phyloP scores from a whole-genome alignment of 2,888 invertebrate genomes.

The Macrosiphum euphorbiae region DNA sequence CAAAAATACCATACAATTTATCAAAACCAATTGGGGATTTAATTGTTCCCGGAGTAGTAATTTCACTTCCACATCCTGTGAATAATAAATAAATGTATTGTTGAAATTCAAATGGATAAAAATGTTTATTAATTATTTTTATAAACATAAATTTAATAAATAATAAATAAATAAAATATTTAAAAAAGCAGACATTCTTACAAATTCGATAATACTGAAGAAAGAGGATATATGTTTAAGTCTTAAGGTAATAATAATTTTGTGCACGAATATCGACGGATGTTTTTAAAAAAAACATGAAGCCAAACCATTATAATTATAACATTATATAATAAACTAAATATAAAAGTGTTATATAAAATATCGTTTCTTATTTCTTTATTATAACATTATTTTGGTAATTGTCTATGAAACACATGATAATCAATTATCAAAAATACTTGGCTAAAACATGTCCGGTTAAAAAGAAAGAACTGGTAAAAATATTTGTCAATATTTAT shows the following conservation, averaged over 20 bases:
- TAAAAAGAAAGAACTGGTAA: too few relatives aligned
- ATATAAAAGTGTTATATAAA: too few relatives aligned
- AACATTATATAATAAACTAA: not conserved
- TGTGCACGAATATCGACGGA: not conserved
- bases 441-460: too few relatives aligned
- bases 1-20: not conserved
- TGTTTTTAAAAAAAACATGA: not conserved
- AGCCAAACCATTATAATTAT: not conserved
- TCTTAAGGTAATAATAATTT: not conserved
- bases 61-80: constrained; percentile 49
- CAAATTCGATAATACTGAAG: not conserved
- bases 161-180: not conserved
- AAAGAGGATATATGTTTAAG: too few relatives aligned
- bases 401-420: not conserved
- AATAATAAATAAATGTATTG: not conserved
- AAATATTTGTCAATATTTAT: too few relatives aligned
- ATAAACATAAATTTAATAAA: not conserved
- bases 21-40: not conserved
- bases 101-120: not conserved
- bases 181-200: too few relatives aligned
- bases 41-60: constrained; percentile 12
- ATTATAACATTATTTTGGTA: too few relatives aligned
- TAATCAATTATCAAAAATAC: not conserved
- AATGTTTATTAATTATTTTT: not conserved
- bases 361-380: too few relatives aligned